Percentiles rank a stretch among this genome's conserved stretches.
Conservation (phyloP, 2,113 vertebrate genomes). For the Polypterus senegalus region DNA sequence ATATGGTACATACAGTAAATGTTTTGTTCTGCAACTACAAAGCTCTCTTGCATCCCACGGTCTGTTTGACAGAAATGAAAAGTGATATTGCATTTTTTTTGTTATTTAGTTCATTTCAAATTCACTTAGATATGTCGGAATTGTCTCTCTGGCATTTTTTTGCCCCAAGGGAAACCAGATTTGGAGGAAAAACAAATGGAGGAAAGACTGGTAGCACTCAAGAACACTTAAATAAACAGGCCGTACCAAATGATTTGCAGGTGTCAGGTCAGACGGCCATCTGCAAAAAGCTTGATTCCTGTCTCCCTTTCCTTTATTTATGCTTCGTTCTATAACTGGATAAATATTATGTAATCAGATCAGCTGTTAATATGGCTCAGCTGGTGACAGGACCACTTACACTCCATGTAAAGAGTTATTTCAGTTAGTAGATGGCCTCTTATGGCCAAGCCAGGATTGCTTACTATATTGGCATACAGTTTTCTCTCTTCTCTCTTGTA, state of each 20-base stretch:
- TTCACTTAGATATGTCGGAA: constrained; percentile 23
- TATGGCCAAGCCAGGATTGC: too few species aligned
- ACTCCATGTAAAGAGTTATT: too few species aligned
- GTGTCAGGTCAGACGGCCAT: constrained; percentile 48
- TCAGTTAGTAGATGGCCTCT: too few species aligned
- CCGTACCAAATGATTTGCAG: constrained; percentile 63
- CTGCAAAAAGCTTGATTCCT: constrained; percentile 29
- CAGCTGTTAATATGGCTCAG: constrained; percentile 43
- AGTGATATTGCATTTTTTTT: background rate
- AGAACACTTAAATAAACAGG: constrained; percentile 60
- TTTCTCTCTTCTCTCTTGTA: too few species aligned
- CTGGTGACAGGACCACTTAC: background rate
- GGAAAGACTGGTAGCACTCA: constrained; percentile 59
- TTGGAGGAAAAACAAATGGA: constrained; percentile 39
- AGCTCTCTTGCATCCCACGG: too few species aligned
- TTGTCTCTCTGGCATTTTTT: constrained; percentile 18
- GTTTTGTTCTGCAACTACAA: too few species aligned
- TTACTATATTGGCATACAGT: too few species aligned
- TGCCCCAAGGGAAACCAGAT: constrained; percentile 16
- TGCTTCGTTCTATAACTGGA: constrained; percentile 30
- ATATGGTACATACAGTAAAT: too few species aligned
- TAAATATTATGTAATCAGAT: constrained; percentile 48
- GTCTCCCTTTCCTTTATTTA: constrained; percentile 29
- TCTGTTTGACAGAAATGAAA: too few species aligned
- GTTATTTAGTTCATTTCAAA: constrained; percentile 23